phyloP scores from a whole-genome alignment of 2,113 vertebrate genomes.

The Silurus meridionalis region DNA sequence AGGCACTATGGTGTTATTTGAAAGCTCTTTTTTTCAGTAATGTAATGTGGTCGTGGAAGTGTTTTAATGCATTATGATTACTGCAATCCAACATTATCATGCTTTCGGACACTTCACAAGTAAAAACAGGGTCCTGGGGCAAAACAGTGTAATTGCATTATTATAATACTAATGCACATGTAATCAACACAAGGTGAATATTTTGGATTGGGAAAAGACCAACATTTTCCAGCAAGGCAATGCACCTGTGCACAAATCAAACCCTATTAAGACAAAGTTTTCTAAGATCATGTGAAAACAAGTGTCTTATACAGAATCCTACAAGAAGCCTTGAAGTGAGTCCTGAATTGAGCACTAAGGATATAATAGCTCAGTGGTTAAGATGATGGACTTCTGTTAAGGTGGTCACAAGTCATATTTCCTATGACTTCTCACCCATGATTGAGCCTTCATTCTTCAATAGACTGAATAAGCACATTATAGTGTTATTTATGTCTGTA shows the following conservation, averaged over 20 bases:
- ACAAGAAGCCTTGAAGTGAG: too few relatives aligned
- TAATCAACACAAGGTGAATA: background rate
- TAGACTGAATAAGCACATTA: background rate
- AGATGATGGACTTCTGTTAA: too few relatives aligned
- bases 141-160: background rate
- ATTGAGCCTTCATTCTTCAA: background rate
- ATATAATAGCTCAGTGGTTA: too few relatives aligned
- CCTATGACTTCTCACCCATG: too few relatives aligned
- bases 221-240: background rate
- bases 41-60: background rate
- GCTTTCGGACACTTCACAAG: background rate
- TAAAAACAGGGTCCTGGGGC: background rate
- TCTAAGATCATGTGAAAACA: background rate
- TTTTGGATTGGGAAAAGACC: background rate
- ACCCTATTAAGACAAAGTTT: background rate
- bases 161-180: background rate
- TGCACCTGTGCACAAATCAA: background rate
- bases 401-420: too few relatives aligned
- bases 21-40: background rate
- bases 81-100: background rate
- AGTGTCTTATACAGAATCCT: background rate
- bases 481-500: too few relatives aligned
- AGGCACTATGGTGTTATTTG: background rate
- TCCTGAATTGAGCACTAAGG: too few relatives aligned
- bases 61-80: background rate